Evolutionary conservation across 92 coral and sea anemone species (phyloP), one percentile per base, ranked within the genome.

Genomic region (Porites evermanni): DNA sequence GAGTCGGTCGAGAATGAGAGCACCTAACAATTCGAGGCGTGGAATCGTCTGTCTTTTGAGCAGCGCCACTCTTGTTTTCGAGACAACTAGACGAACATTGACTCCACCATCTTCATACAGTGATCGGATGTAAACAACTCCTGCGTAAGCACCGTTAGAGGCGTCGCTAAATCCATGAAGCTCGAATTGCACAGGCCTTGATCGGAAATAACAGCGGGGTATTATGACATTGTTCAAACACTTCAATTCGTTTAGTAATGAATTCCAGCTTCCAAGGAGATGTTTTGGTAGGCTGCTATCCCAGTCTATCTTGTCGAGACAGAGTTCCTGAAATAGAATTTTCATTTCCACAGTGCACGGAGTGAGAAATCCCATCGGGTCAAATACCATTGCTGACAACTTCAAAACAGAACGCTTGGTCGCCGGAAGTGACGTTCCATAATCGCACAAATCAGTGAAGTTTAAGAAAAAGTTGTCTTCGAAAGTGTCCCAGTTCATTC

Each of bases 401-500:
- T 84, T 84, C 8, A 90, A 86, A 51, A 84, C 60, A 19, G 93
- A 90, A 9, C 91, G 78, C 85, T 84, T 93, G 64, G 87, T 93
- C 83, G 70, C 74, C 67, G 85, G 90, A 74, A 89, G 93, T 65
- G 29, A 26, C 29, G 1, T 26, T 26, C 29, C 29, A 26, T 26
- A 26, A 26, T 26, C 29, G 29, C 29, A 72, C 79, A 90, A 54
- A n/a, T 83, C 86, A 9, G 63, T 56, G 50, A 78, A 72, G 44
- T 87, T 80, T 68, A 86, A 92, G 29, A 26, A 26, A 77, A 89
- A 76, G 16, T 92, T 77, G 77, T 90, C 96, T 2, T 79, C 47
- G 3, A 67, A 52, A 82, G 90, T 88, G 91, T 93, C 80, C 94
- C 97, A 93, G 84, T 88, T 88, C 72, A 82, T 8, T n/a, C 90